Evolutionary conservation across 2,797 vertebrate genomes (phyloP).

Genomic region (Anolis apletophallus): DNA sequence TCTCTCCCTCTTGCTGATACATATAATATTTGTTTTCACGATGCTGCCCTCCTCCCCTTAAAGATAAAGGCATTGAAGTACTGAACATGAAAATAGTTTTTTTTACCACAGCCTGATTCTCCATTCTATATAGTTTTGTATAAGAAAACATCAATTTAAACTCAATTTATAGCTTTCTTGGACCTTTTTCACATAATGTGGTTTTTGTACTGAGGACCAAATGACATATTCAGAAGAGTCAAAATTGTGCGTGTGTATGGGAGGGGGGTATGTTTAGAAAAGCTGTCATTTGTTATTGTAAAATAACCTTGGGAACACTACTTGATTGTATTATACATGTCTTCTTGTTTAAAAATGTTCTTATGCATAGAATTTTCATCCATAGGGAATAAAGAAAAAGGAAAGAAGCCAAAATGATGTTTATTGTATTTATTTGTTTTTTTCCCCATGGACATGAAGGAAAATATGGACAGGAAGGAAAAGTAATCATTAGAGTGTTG

Average conservation of each 20-base stretch:
- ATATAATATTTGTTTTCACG: neutral
- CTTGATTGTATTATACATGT: neutral
- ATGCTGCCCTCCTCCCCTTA: neutral
- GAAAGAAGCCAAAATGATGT: neutral
- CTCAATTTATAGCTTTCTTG: constrained; percentile 5
- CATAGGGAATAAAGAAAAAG: neutral
- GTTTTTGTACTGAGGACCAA: constrained; percentile 12
- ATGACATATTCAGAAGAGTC: constrained; percentile 7
- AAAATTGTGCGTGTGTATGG: neutral
- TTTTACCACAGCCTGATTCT: neutral
- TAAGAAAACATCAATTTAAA: constrained; percentile 30
- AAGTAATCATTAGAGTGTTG: too few relatives aligned
- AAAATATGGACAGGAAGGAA: too few relatives aligned
- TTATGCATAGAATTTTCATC: neutral
- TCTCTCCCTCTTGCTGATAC: too few relatives aligned
- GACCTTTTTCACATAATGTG: constrained; percentile 7
- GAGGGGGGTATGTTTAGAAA: neutral
- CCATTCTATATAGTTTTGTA: neutral
- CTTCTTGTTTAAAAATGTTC: neutral
- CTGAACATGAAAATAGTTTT: constrained; percentile 16
- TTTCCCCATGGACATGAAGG: too few relatives aligned
- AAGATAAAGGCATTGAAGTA: constrained; percentile 9
- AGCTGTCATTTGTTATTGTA: constrained; percentile 6
- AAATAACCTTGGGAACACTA: neutral
- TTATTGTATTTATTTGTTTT: neutral